Evolutionary conservation across 2,888 invertebrate species (phyloP), one percentile per base, ranked within the genome.

Genomic region (Aleiodes testaceus): DNA sequence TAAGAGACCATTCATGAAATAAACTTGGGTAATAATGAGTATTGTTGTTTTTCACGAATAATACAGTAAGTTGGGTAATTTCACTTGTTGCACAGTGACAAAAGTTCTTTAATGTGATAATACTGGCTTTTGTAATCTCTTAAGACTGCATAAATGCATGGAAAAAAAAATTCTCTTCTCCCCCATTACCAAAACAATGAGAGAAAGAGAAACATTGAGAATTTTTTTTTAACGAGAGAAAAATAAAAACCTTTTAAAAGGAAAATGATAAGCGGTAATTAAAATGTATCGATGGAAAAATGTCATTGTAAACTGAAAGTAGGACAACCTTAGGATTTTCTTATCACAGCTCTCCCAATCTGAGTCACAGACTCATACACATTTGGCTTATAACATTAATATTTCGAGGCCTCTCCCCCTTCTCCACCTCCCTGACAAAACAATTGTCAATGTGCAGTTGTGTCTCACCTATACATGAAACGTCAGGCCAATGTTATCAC

Each of bases 61-160:
- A 66, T 66, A 70, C 49, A 30, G 9, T 49, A 36, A 59, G 70
- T 70, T 70, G 65, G 36, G 59, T 16, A 70, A 70, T 66, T 70
- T 66, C 42, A 26, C 47, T 70, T 20, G 42, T 9, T 20, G 12
- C 52, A 11, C 30, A 65, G 55, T 70, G 59, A 70, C 65, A 66
- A 70, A 66, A 70, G 65, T 55, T 66, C 36, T 59, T 52, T 52
- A 52, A 26, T 26, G 65, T 36, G 69, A 53, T 69, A 69, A 69
- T 44, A 22, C 20, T 11, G 52, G 42, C 18, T 50, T 50, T 18
- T 50, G 50, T 50, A 14, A 36, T 36, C 36, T 36, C 36, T 36
- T 36, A 11, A 36, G 36, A 14, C 22, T 52, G 52, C 22, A 22
- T 12, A n/a, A 52, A 52, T 52, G 20, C 52, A 52, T 52, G 36